Evolutionary conservation across 2,113 vertebrate species (phyloP), one percentile per base, ranked within the genome.

Genomic region (Cynopterus brachyotis): DNA sequence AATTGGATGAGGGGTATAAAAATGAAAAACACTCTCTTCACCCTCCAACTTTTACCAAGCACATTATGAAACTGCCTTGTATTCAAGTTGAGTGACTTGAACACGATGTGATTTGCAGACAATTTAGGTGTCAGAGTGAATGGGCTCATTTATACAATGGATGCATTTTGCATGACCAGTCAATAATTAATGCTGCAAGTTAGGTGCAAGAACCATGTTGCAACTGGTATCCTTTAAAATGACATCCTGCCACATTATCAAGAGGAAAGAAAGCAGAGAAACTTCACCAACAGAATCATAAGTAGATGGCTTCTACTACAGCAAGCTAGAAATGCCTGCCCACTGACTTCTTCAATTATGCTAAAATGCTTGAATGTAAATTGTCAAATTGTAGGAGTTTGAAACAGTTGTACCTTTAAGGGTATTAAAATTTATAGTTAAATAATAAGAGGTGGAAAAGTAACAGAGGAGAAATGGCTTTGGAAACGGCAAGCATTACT

Each of bases 141-240:
- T 30, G 22, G 26, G 50, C 50, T 97, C 53, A n/a, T 95, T 75
- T 79, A 80, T 66, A 86, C 55, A 62, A 69, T 42, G 40, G 55
- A 30, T 85, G 62, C 17, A 53, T 85, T 93, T 79, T 53, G 67
- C 75, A 83, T 24, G 88, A 70, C 35, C 59, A 89, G 72, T 62
- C 37, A 82, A 55, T 93, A 96, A 95, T 80, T 94, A 90, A 85
- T 94, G 47, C 59, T 84, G 15, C 59, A 79, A 91, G 60, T 82
- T 89, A 82, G 83, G 67, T 83, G 13, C 40, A 73, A 79, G 83
- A 92, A 93, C 30, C 60, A 60, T 69, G 60, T 73, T 69, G 37
- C 32, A n/a, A 73, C 40, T 95, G 30, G 13, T 62, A 87, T 75
- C 47, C 55, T 91, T 89, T 82, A 94, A 89, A 95, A 85, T 94